These are phyloP conservation scores for Cordilura impudica DNA, from an alignment of 2,888 invertebrate genomes.

Conservation along the genomic window DNA sequence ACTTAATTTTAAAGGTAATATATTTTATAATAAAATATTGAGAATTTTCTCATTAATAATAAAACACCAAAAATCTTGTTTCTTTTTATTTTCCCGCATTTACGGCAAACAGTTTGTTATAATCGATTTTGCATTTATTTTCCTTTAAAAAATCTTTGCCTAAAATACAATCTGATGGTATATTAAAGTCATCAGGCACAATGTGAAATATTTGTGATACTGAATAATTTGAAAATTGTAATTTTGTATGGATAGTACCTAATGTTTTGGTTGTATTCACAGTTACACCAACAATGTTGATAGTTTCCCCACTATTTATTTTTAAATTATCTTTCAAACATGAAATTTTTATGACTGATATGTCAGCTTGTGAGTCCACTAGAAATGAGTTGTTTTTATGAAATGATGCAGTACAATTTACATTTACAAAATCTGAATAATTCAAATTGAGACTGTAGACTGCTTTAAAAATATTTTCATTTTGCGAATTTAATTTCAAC, in stretches of 20 bases:
- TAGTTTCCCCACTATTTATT: background rate
- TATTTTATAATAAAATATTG: too few species aligned
- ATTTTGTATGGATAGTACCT: slow-evolving; percentile 4
- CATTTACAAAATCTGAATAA: slow-evolving; percentile 8
- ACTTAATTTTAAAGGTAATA: too few species aligned
- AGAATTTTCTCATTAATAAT: too few species aligned
- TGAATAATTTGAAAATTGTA: slow-evolving; percentile 2
- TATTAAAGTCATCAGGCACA: too few species aligned
- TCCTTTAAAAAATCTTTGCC: slow-evolving; percentile 35
- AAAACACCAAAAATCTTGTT: too few species aligned
- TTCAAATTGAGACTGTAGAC: background rate
- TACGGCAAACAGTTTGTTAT: too few species aligned
- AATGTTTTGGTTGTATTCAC: background rate
- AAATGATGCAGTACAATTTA: background rate
- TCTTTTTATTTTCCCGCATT: too few species aligned
- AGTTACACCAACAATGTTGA: slow-evolving; percentile 17
- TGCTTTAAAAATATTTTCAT: too few species aligned
- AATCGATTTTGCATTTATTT: too few species aligned
- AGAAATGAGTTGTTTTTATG: background rate
- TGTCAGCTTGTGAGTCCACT: background rate
- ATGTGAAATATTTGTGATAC: slow-evolving; percentile 20
- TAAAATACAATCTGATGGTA: slow-evolving; percentile 31
- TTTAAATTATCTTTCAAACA: background rate
- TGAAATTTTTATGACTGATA: slow-evolving; percentile 12
- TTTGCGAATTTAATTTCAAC: too few species aligned